Evolutionary conservation across 2,888 invertebrate species (phyloP), one percentile per base, ranked within the genome.

Genomic region (Aleiodes testaceus): DNA sequence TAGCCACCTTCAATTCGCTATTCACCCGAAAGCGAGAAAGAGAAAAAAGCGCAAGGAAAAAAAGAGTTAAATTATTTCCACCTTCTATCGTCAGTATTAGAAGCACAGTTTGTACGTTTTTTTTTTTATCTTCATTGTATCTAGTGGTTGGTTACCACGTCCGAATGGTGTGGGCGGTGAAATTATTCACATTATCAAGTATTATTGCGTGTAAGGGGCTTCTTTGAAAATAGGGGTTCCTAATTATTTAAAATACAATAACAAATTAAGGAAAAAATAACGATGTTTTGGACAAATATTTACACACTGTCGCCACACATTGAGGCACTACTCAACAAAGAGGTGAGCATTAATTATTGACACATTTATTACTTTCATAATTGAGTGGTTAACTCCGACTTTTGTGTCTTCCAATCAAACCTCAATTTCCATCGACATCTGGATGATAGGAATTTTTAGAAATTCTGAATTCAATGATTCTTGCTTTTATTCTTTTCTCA

Each of bases 231-330:
- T 22, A 52, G 36, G 50, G 36, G 72, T 30, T 63, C 63, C 47
- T 52, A 36, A 36, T 36, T 36, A 36, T 52, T 65, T 69, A 18
- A 66, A 65, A 47, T 50, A 20, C 22, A 44, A 9, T 44, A 63
- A 63, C 63, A 45, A 63, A 44, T 45, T 47, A 74, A 72, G 55
- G 69, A 75, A 70, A 72, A 72, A 36, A 70, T 80, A 77, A 90
- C 88, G 88, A 95, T 95, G 95, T 95, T 94, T 91, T 95, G 95
- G 95, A 92, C 92, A 87, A 93, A 92, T 86, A 94, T 94, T 89
- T 91, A 92, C 87, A 89, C 91, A 84, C 90, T 90, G 79, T 92
- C 92, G 79, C 92, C 93, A 81, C 92, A 93, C 88, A 91, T 95
- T 86, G 94, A 94, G 87, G 91, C 92, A 80, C 90, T 95, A 81